Evolutionary conservation across 1,140 invertebrate species (phyloP).

Genomic region (Aphelenchoides fujianensis): DNA sequence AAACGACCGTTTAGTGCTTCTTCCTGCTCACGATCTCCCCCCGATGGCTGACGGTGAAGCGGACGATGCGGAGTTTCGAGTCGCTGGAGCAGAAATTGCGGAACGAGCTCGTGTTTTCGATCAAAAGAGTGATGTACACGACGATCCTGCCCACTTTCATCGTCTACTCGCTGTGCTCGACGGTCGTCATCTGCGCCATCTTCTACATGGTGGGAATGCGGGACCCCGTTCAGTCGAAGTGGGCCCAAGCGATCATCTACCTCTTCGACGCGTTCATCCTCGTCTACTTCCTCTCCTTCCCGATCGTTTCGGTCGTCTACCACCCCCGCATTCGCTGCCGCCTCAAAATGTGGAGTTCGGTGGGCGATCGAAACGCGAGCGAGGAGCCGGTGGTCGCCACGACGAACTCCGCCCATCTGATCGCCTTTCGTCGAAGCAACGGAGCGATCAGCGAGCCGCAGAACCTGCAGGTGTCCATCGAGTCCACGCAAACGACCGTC

Average conservation of each 20-base stretch:
- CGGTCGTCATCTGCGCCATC: conserved; percentile 37
- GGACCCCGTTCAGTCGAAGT: conserved; percentile 22
- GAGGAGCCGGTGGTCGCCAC: neutral
- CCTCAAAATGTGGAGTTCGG: conserved; percentile 21
- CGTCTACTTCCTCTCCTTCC: conserved; percentile 43
- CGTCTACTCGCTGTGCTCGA: conserved; percentile 41
- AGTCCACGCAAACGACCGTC: neutral
- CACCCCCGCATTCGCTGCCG: conserved; percentile 42
- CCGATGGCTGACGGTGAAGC: conserved; percentile 30
- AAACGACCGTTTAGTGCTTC: conserved; percentile 39
- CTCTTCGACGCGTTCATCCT: conserved; percentile 40
- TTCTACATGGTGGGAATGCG: conserved; percentile 51
- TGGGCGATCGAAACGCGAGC: neutral
- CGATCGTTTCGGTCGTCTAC: conserved; percentile 37
- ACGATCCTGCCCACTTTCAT: conserved; percentile 48
- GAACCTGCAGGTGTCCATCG: conserved; percentile 8
- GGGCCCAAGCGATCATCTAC: conserved; percentile 39
- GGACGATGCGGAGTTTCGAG: conserved; percentile 36
- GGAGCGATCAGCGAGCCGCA: neutral
- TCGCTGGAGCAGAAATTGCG: conserved; percentile 43
- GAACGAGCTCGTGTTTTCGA: conserved; percentile 40
- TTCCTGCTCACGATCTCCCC: conserved; percentile 46
- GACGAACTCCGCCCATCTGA: conserved; percentile 1
- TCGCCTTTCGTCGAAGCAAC: neutral
- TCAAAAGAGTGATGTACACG: conserved; percentile 42